Conservation (phyloP, 2,797 vertebrate species). For the Chaenodraco wilsoni region DNA sequence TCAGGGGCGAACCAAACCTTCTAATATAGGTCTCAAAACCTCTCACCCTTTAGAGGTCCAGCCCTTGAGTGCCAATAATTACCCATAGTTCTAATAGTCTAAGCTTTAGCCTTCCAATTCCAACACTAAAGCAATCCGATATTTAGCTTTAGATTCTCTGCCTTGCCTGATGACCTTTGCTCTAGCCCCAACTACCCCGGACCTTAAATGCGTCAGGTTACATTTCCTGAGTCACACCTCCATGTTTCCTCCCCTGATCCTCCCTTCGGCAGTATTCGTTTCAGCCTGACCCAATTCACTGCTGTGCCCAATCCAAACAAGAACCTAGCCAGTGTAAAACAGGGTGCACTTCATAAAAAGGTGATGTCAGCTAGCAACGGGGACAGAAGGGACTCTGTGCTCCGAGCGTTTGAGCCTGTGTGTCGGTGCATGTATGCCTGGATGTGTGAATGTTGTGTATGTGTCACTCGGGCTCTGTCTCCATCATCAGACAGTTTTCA, state of each 20-base stretch:
- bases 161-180: constrained; percentile 55
- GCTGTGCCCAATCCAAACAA: constrained; percentile 66
- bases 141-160: constrained; percentile 43
- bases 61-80: constrained; percentile 38
- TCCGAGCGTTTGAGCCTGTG: constrained; percentile 34
- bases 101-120: constrained; percentile 10
- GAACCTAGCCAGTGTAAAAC: constrained; percentile 67
- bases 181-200: constrained; percentile 30
- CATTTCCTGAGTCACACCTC: constrained; percentile 48
- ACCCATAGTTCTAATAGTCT: constrained; percentile 31
- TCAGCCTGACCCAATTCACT: constrained; percentile 46
- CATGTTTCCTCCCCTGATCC: constrained; percentile 47
- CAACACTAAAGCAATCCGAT: constrained; percentile 51
- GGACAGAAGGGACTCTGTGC: constrained; percentile 72
- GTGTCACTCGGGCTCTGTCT: constrained; percentile 65
- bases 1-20: constrained; percentile 37
- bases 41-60: constrained; percentile 17
- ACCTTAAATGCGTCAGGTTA: constrained; percentile 51
- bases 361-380: constrained; percentile 76
- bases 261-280: constrained; percentile 57
- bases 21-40: constrained; percentile 38
- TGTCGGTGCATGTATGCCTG: constrained; percentile 29
- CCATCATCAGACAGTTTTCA: constrained; percentile 66
- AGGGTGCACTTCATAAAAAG: constrained; percentile 73
- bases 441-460: constrained; percentile 70